Conservation (phyloP, 2,888 invertebrate genomes). For the Pegoplata infirma region DNA sequence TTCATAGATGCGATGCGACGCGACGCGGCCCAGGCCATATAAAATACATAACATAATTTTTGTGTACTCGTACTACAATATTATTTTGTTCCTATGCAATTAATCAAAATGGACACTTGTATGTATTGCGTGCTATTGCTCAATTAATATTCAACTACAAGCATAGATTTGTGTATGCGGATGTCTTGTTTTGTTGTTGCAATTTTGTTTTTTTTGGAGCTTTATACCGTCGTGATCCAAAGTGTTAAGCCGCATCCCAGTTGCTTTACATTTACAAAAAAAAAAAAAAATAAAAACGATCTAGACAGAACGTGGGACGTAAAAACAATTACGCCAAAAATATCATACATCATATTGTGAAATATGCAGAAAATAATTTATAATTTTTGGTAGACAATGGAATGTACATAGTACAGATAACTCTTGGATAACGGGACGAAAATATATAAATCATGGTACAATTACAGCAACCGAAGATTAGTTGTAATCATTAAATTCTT, state of each 20-base stretch:
- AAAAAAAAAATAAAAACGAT: not conserved
- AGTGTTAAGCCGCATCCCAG: conserved; percentile 38
- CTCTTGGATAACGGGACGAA: too few species aligned
- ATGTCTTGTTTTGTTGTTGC: conserved; percentile 37
- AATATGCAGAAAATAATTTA: not conserved
- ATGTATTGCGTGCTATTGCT: conserved; percentile 64
- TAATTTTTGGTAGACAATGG: not conserved
- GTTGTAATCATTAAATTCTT: too few species aligned
- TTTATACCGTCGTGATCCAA: conserved; percentile 11
- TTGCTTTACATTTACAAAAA: not conserved
- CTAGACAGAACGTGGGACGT: conserved; percentile 42
- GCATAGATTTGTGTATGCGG: conserved; percentile 49
- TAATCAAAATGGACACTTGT: conserved; percentile 65
- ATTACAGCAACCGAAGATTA: too few species aligned
- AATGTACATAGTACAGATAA: too few species aligned
- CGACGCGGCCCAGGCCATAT: not conserved
- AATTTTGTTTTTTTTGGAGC: conserved; percentile 3
- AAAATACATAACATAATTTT: conserved; percentile 27
- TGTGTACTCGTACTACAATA: too few species aligned
- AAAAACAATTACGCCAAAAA: conserved; percentile 31
- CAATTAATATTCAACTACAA: conserved; percentile 64
- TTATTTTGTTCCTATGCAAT: conserved; percentile 63
- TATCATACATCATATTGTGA: conserved; percentile 29
- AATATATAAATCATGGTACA: too few species aligned
- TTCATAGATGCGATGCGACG: not conserved